Percentiles rank a stretch among this genome's conserved stretches.
phyloP scores from a whole-genome alignment of 2,113 vertebrate genomes.

The Eira barbara region DNA sequence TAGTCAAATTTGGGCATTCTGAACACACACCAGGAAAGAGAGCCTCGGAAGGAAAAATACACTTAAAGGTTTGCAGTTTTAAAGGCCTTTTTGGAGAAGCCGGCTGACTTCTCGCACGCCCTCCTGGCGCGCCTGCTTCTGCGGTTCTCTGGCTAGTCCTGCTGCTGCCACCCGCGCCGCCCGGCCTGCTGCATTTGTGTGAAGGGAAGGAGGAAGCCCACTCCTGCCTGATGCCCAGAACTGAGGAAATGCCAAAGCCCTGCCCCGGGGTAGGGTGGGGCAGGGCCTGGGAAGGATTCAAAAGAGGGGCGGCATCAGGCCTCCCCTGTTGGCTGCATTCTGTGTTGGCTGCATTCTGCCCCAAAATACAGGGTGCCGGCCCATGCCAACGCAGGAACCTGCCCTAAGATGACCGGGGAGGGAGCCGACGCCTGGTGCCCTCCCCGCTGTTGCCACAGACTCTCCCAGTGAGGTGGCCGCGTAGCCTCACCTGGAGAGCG shows the following conservation, averaged over 20 bases:
- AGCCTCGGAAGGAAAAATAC: neutral
- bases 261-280: neutral
- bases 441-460: too few relatives aligned
- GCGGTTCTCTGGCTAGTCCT: neutral
- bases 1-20: neutral
- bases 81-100: neutral
- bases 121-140: neutral
- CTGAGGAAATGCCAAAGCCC: too few relatives aligned
- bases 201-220: neutral
- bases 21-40: neutral
- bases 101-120: neutral
- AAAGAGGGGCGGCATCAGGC: neutral
- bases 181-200: neutral
- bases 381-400: neutral
- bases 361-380: too few relatives aligned
- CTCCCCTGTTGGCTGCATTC: neutral
- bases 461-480: accelerated
- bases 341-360: neutral
- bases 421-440: too few relatives aligned
- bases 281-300: neutral
- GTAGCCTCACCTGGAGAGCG: too few relatives aligned
- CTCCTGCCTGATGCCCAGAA: too few relatives aligned
- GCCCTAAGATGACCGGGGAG: neutral
- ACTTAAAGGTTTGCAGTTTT: neutral
- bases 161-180: neutral